Conservation (phyloP, 2,113 vertebrate genomes). For the Phocoena phocoena region DNA sequence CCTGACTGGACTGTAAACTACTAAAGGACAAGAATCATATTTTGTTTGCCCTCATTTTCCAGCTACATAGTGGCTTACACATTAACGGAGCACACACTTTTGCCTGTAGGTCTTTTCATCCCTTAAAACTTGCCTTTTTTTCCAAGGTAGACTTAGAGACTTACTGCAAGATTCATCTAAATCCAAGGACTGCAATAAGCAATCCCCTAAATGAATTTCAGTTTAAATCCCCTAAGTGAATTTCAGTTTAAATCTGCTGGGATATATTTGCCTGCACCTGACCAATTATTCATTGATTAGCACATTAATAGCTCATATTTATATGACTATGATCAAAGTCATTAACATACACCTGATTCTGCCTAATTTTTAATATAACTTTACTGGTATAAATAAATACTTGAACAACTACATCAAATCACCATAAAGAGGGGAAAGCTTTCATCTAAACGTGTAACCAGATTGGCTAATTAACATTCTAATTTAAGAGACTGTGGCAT, state of each 20-base stretch:
- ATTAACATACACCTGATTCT: background rate
- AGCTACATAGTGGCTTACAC: background rate
- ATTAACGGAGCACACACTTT: background rate
- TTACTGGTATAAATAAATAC: conserved; percentile 45
- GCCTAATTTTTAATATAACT: conserved; percentile 35
- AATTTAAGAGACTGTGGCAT: conserved; percentile 22
- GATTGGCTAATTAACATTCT: conserved; percentile 52
- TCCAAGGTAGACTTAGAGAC: background rate
- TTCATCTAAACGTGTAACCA: conserved; percentile 23
- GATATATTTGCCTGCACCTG: background rate
- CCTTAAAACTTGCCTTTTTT: background rate
- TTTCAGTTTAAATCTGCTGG: conserved; percentile 15
- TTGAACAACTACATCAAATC: conserved; percentile 30
- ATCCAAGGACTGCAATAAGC: background rate
- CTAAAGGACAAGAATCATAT: background rate
- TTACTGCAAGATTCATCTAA: background rate
- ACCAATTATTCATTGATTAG: background rate
- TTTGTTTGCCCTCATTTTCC: background rate
- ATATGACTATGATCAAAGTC: background rate
- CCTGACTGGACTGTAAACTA: background rate
- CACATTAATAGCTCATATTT: background rate
- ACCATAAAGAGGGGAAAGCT: background rate
- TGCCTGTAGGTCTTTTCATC: background rate
- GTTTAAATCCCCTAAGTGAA: background rate
- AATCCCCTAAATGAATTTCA: background rate